Base-by-base conservation (phyloP, 2,888 invertebrate species). In the Adelognathus sp. region DNA sequence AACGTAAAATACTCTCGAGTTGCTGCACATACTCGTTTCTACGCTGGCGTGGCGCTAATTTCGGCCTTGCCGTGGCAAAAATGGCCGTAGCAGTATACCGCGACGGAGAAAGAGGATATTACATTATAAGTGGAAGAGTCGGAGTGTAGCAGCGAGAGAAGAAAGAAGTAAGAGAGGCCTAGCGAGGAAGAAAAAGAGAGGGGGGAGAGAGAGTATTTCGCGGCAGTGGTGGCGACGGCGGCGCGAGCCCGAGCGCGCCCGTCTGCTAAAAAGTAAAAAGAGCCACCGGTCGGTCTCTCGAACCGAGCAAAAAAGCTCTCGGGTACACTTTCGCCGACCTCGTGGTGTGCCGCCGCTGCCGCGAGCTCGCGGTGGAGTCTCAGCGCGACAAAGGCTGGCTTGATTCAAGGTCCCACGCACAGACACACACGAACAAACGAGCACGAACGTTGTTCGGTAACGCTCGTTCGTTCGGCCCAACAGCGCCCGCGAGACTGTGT, bases 291-390 rank as follows among this genome's bases (percentile, higher is more conserved):
- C 85, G 82, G 83, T 83, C 83, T 80, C 82, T n/a, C n/a, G n/a
- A n/a, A 70, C 79, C 76, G 83, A 85, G 84, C 83, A 86, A 88
- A 88, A 88, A 88, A 87, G 88, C 87, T 84, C 85, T 86, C 87
- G 91, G 90, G 89, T 90, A 90, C 88, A 90, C 91, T 90, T 90
- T 91, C 90, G 90, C 90, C 90, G 90, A 90, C 90, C 90, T 90
- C 90, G 90, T 89, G 90, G 88, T 87, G 88, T 64, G 78, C 72
- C 66, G 66, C 52, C 66, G 76, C 63, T 58, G 60, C 67, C 36
- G 60, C 54, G 77, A 86, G 14, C 58, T 63, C 87, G 89, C 87
- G 88, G 86, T 87, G 84, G 88, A 86, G 87, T 87, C 88, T 87
- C 90, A n/a, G 79, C 70, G 89, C 90, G 90, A 91, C 90, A 90